These are phyloP conservation scores for Manacus vitellinus DNA, from an alignment of 2,113 vertebrate species.

Conservation along the genomic window DNA sequence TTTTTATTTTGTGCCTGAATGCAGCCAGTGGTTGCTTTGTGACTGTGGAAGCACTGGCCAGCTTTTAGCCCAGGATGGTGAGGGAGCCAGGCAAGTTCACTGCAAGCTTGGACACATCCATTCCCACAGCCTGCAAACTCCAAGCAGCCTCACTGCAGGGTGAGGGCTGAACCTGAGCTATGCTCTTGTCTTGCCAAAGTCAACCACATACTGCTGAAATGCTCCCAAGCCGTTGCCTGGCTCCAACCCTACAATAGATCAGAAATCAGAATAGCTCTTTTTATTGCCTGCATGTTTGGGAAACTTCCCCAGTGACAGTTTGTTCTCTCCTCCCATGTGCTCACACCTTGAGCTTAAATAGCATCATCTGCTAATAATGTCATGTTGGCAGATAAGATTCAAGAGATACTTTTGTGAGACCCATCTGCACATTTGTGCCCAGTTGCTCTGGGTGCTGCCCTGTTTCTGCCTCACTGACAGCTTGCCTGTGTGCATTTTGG, in stretches of 20 bases:
- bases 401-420: background rate
- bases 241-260: background rate
- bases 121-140: background rate
- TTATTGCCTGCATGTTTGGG: background rate
- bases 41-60: background rate
- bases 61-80: background rate
- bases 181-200: background rate
- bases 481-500: background rate
- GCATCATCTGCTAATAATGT: background rate
- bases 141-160: background rate
- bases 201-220: constrained; percentile 20
- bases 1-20: background rate
- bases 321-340: background rate
- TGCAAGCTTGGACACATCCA: background rate
- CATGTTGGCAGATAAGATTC: background rate
- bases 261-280: background rate
- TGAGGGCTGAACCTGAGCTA: background rate
- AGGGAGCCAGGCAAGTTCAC: background rate
- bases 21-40: background rate
- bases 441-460: background rate
- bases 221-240: background rate
- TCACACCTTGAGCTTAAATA: background rate
- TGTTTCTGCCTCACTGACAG: background rate
- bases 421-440: background rate
- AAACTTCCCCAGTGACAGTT: background rate